These are phyloP conservation scores for Heliconius ismenius DNA, from an alignment of 2,888 invertebrate species.

Conservation along the genomic window DNA sequence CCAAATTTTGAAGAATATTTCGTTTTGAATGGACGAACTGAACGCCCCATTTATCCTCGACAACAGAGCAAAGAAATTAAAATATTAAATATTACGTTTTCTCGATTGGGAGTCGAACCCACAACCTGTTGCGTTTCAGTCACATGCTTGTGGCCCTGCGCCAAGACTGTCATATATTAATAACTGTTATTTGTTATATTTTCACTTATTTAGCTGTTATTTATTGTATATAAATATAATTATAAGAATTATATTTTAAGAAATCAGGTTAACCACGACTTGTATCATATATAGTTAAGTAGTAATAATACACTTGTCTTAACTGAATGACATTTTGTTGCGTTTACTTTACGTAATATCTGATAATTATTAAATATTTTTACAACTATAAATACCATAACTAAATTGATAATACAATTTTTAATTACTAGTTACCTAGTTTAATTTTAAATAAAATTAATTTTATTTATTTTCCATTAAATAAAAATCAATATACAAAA, in stretches of 20 bases:
- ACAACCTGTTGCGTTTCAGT: too few species aligned
- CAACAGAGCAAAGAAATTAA: too few species aligned
- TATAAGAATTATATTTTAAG: not conserved
- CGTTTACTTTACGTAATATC: not conserved
- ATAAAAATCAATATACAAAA: conserved; percentile 43
- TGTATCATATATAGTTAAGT: not conserved
- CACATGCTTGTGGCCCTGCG: too few species aligned
- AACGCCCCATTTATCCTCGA: too few species aligned
- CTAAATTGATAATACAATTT: not conserved
- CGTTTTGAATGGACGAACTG: too few species aligned
- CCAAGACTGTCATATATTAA: too few species aligned
- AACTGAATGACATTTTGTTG: not conserved
- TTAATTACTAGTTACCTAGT: not conserved
- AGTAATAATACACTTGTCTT: not conserved
- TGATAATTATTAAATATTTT: not conserved
- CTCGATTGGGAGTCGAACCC: too few species aligned
- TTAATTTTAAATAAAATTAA: not conserved
- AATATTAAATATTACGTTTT: too few species aligned
- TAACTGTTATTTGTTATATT: conserved; percentile 10
- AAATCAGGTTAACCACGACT: not conserved
- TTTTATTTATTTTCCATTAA: not conserved
- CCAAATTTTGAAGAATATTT: too few species aligned
- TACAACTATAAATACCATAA: not conserved
- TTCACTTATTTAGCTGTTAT: not conserved
- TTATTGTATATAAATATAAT: too few species aligned